Evolutionary conservation across 2,113 vertebrate genomes (phyloP).

Genomic region (Kryptolebias marmoratus): DNA sequence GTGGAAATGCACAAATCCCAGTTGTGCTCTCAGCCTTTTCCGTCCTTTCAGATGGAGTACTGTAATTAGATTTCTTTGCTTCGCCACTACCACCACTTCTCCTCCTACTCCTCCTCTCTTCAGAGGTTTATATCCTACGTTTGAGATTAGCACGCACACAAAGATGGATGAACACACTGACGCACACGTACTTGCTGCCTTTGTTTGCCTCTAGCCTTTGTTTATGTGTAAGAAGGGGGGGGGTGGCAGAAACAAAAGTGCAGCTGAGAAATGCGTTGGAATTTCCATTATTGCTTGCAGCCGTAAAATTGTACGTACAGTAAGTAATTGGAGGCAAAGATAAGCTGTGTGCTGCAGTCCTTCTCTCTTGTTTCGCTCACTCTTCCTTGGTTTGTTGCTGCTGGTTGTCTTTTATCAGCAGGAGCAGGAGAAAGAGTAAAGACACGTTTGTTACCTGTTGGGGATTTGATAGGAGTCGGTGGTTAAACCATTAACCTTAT

Average conservation of each 20-base stretch:
- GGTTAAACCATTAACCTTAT: conserved; percentile 72
- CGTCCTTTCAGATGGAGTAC: conserved; percentile 49
- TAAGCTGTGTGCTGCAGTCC: conserved; percentile 38
- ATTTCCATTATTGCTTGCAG: conserved; percentile 52
- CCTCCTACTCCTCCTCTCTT: background rate
- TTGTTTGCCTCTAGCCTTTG: conserved; percentile 35
- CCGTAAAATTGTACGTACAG: conserved; percentile 59
- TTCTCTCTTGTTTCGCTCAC: conserved; percentile 8
- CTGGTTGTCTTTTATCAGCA: conserved; percentile 65
- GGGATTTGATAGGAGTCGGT: conserved; percentile 67
- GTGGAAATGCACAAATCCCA: conserved; percentile 56
- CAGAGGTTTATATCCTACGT: conserved; percentile 41
- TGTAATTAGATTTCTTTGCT: conserved; percentile 65
- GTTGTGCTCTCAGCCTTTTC: conserved; percentile 52
- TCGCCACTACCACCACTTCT: conserved; percentile 3
- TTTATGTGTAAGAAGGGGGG: conserved; percentile 3
- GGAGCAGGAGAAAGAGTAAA: conserved; percentile 58
- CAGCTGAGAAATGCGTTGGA: conserved; percentile 43
- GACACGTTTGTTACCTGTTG: conserved; percentile 66
- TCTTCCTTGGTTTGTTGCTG: conserved; percentile 37
- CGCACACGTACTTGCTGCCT: conserved; percentile 13
- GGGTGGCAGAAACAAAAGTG: conserved; percentile 14
- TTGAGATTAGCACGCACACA: conserved; percentile 34
- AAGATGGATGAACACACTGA: conserved; percentile 16
- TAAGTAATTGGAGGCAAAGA: conserved; percentile 73